phyloP scores from a whole-genome alignment of 2,113 vertebrate species.

The Tonatia bakeri region DNA sequence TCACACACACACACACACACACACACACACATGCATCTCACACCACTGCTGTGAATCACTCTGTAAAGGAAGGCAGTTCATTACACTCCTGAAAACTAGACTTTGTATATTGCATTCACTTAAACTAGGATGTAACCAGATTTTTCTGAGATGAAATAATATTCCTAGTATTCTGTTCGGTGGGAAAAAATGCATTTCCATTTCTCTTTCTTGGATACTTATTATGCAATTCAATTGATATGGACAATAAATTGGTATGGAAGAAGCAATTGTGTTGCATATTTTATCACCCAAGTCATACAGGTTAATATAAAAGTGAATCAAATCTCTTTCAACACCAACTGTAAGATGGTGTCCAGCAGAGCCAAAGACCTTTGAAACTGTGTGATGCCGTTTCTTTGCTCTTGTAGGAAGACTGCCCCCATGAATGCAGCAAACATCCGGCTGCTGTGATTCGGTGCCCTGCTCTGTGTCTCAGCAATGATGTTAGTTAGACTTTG shows the following conservation, averaged over 20 bases:
- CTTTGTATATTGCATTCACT: not conserved
- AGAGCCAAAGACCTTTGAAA: not conserved
- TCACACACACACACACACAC: not conserved
- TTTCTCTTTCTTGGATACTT: not conserved
- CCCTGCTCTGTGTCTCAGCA: not conserved
- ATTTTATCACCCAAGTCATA: not conserved
- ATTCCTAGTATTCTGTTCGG: not conserved
- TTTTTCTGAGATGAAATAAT: not conserved
- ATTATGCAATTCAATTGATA: not conserved
- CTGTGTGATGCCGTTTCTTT: not conserved
- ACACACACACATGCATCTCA: not conserved
- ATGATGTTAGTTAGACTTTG: not conserved
- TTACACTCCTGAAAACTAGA: not conserved
- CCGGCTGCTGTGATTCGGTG: accelerated
- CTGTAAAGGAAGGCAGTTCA: not conserved
- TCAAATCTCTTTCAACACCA: not conserved
- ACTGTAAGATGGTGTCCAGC: not conserved
- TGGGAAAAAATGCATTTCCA: not conserved
- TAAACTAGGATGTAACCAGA: not conserved
- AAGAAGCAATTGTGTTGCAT: not conserved
- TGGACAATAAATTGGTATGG: not conserved
- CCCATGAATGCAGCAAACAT: accelerated
- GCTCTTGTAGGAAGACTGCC: not conserved
- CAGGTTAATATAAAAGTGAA: not conserved
- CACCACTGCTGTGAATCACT: not conserved